phyloP scores from a whole-genome alignment of 2,797 vertebrate genomes.

The Pangasius krempfi region DNA sequence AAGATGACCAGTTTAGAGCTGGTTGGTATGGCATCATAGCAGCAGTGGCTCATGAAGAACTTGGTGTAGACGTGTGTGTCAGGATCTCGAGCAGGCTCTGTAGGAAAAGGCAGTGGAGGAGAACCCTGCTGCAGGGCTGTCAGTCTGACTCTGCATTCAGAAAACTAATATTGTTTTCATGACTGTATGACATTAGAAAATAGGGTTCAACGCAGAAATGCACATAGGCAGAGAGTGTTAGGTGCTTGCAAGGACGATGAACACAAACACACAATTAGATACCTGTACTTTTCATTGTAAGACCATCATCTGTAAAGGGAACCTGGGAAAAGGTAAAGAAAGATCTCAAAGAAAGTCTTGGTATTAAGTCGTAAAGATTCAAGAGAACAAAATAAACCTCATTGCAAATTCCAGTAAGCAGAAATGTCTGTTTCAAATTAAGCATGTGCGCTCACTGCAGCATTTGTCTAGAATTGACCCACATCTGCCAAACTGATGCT shows the following conservation, averaged over 20 bases:
- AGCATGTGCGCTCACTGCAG: neutral
- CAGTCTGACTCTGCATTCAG: slow-evolving; percentile 50
- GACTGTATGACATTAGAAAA: neutral
- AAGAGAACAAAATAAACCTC: neutral
- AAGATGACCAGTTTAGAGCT: slow-evolving; percentile 96
- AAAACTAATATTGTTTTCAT: neutral
- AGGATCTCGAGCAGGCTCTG: slow-evolving; percentile 59
- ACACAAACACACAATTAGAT: slow-evolving; percentile 24
- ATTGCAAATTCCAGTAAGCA: neutral
- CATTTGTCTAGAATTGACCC: neutral
- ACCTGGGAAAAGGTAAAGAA: slow-evolving; percentile 28
- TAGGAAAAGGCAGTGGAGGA: slow-evolving; percentile 47
- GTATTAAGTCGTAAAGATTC: neutral
- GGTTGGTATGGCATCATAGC: slow-evolving; percentile 92
- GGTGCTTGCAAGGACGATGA: neutral
- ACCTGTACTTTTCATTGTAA: slow-evolving; percentile 56
- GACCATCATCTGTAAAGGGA: slow-evolving; percentile 49
- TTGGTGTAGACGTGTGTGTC: slow-evolving; percentile 86
- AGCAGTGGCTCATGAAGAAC: slow-evolving; percentile 91
- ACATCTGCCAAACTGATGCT: neutral
- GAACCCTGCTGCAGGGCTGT: slow-evolving; percentile 57
- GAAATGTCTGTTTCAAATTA: neutral
- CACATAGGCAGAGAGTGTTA: neutral
- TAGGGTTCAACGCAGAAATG: neutral
- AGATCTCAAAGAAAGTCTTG: neutral